phyloP scores from a whole-genome alignment of 2,888 invertebrate species.

The Augiades crinisus region DNA sequence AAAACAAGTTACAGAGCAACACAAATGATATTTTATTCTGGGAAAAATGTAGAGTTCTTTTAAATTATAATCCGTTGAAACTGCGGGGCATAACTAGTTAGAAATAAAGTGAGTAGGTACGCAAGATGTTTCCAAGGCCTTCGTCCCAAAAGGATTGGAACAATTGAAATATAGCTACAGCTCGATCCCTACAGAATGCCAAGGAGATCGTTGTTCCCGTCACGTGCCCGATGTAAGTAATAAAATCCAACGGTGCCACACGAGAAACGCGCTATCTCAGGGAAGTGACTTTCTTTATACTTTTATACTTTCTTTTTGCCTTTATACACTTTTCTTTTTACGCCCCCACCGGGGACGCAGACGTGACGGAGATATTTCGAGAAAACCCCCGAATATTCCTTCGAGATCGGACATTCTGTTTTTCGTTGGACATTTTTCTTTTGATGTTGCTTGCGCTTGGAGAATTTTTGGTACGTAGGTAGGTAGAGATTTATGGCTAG shows the following conservation, averaged over 20 bases:
- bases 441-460: conserved; percentile 29
- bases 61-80: too few species aligned
- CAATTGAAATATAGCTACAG: conserved; percentile 31
- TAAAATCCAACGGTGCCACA: conserved; percentile 56
- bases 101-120: too few species aligned
- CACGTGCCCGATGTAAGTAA: conserved; percentile 60
- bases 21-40: too few species aligned
- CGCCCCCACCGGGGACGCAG: conserved; percentile 52
- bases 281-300: conserved; percentile 65
- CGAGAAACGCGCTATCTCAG: conserved; percentile 54
- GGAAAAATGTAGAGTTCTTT: too few species aligned
- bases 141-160: conserved; percentile 14
- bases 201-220: conserved; percentile 55
- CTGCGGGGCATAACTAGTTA: too few species aligned
- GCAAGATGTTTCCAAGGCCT: not conserved
- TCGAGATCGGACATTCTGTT: conserved; percentile 20
- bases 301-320: conserved; percentile 60
- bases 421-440: conserved; percentile 29
- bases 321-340: conserved; percentile 63
- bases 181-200: conserved; percentile 51
- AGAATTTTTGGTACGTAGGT: conserved; percentile 24
- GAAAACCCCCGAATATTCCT: conserved; percentile 36
- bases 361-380: conserved; percentile 50
- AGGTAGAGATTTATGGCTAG: conserved; percentile 30
- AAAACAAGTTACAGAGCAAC: too few species aligned